A percentile compares a stretch with the other conserved stretches of the same genome.
Conservation (phyloP, 2,888 invertebrate genomes). For the Melinopterus prodromus region DNA sequence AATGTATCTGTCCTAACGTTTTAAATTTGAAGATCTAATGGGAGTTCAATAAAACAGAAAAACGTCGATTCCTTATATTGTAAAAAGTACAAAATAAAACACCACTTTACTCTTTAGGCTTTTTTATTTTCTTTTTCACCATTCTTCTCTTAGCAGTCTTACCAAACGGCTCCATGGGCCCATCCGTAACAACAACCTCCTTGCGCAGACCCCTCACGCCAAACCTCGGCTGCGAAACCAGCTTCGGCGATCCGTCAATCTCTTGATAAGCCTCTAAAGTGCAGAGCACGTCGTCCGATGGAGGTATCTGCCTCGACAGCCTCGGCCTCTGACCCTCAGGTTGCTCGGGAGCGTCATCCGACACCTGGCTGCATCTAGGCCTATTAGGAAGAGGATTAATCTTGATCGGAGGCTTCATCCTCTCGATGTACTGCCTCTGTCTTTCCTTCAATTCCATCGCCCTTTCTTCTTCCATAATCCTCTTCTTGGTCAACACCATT, state of each 20-base stretch:
- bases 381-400: neutral
- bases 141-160: neutral
- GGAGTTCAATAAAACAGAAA: too few species aligned
- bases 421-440: neutral
- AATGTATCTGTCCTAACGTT: neutral
- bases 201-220: neutral
- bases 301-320: neutral
- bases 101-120: neutral
- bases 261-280: neutral
- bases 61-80: neutral
- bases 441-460: neutral
- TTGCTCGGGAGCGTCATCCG: neutral
- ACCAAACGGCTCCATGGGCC: neutral
- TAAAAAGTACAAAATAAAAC: neutral
- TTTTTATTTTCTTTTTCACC: neutral
- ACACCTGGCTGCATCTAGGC: neutral
- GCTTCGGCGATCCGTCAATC: neutral
- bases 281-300: neutral
- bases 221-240: neutral
- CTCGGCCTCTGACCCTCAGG: neutral
- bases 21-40: neutral
- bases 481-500: neutral
- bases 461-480: neutral
- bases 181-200: neutral
- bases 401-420: neutral